Evolutionary conservation across 2,113 vertebrate species (phyloP).

Genomic region (Erythrocercus mccallii): DNA sequence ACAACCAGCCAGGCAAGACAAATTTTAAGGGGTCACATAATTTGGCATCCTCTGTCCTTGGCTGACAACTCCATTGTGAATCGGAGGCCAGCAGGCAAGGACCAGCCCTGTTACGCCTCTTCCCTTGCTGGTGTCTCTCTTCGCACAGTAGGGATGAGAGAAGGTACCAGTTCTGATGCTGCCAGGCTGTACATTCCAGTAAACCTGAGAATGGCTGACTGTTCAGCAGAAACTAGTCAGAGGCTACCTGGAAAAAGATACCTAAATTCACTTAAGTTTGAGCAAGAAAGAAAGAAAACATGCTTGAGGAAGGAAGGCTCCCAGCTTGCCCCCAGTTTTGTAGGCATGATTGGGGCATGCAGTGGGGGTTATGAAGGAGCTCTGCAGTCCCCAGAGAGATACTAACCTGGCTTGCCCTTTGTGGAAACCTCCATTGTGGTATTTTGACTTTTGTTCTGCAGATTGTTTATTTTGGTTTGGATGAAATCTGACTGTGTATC

Average conservation of each 20-base stretch:
- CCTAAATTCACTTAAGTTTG: background rate
- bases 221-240: background rate
- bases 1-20: slow-evolving; percentile 53
- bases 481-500: background rate
- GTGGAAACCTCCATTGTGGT: background rate
- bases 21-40: slow-evolving; percentile 45
- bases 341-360: background rate
- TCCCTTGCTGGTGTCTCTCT: background rate
- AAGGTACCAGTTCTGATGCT: background rate
- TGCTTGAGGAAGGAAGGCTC: background rate
- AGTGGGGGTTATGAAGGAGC: background rate
- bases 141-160: background rate
- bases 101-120: background rate
- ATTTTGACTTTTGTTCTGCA: background rate
- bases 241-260: background rate
- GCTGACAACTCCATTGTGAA: slow-evolving; percentile 55
- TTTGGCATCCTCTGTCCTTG: background rate
- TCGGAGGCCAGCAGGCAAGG: background rate
- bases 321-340: background rate
- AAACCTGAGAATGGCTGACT: background rate
- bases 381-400: background rate
- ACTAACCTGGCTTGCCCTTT: background rate
- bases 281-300: background rate
- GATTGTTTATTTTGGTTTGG: background rate
- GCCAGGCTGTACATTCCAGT: background rate